These are phyloP conservation scores for Drosophila ustulata DNA, from an alignment of 2,888 invertebrate genomes.

Conservation along the genomic window DNA sequence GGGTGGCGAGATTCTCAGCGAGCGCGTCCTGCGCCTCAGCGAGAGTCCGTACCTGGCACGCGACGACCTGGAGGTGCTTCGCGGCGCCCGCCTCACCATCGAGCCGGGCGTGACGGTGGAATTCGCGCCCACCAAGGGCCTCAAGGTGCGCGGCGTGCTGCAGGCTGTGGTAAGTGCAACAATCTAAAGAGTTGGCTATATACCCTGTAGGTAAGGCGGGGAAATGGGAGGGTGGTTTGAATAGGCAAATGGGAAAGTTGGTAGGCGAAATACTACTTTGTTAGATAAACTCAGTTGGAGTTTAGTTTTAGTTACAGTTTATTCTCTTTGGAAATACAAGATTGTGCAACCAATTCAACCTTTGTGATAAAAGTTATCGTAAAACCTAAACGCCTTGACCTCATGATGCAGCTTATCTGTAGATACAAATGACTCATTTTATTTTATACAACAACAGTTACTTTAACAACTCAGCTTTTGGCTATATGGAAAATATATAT, in stretches of 20 bases:
- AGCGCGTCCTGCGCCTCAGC: conserved; percentile 81
- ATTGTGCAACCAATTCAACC: neutral
- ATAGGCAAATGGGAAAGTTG: neutral
- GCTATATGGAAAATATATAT: too few species aligned
- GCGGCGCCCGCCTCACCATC: conserved; percentile 92
- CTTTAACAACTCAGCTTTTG: too few species aligned
- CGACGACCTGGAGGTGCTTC: conserved; percentile 92
- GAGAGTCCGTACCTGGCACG: conserved; percentile 91
- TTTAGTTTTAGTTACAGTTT: neutral
- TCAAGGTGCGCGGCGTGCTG: conserved; percentile 95
- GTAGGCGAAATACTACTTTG: neutral
- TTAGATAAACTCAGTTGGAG: neutral
- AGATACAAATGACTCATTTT: neutral
- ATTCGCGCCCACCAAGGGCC: conserved; percentile 96
- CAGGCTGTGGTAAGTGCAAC: conserved; percentile 92
- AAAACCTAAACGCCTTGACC: neutral
- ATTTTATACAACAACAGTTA: too few species aligned
- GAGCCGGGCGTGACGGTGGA: conserved; percentile 96
- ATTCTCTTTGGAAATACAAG: neutral
- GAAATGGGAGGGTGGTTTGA: neutral
- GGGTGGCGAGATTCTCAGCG: conserved; percentile 83
- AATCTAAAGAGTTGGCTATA: conserved; percentile 3
- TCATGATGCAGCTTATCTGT: neutral
- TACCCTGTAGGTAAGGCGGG: conserved; percentile 13
- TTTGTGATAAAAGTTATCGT: neutral